phyloP scores from a whole-genome alignment of 2,797 vertebrate species.

The Lacerta agilis region DNA sequence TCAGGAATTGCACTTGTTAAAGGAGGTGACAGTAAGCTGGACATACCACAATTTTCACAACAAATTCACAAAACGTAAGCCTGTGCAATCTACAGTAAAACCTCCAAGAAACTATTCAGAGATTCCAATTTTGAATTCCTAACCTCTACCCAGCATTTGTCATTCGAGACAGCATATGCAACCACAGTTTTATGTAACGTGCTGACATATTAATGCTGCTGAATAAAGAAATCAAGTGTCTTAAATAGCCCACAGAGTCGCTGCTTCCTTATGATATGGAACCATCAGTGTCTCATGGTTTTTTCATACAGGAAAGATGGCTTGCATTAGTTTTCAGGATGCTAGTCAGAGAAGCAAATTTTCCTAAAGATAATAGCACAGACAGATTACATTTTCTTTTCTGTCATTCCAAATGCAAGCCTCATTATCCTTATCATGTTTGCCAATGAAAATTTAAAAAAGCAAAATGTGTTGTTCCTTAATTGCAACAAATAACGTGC shows the following conservation, averaged over 20 bases:
- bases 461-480: slow-evolving; percentile 75
- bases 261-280: slow-evolving; percentile 79
- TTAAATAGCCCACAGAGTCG: slow-evolving; percentile 74
- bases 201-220: slow-evolving; percentile 77
- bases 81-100: slow-evolving; percentile 63
- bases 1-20: slow-evolving; percentile 23
- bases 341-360: slow-evolving; percentile 79
- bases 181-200: slow-evolving; percentile 72
- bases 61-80: slow-evolving; percentile 54
- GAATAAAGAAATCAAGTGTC: slow-evolving; percentile 78
- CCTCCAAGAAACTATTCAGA: slow-evolving; percentile 49
- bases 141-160: slow-evolving; percentile 70
- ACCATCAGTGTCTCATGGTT: slow-evolving; percentile 79
- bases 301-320: slow-evolving; percentile 75
- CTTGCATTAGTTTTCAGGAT: slow-evolving; percentile 83
- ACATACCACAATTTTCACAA: slow-evolving; percentile 35
- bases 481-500: slow-evolving; percentile 76
- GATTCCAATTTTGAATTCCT: slow-evolving; percentile 63
- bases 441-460: slow-evolving; percentile 78
- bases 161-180: slow-evolving; percentile 67
- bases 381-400: slow-evolving; percentile 75
- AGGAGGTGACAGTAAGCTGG: slow-evolving; percentile 46
- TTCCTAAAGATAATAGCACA: slow-evolving; percentile 79
- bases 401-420: slow-evolving; percentile 78
- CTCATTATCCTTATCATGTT: slow-evolving; percentile 77